Percentiles rank a stretch among this genome's conserved stretches.
Evolutionary conservation across 2,888 invertebrate species (phyloP).

Genomic region (Folsomia candida): DNA sequence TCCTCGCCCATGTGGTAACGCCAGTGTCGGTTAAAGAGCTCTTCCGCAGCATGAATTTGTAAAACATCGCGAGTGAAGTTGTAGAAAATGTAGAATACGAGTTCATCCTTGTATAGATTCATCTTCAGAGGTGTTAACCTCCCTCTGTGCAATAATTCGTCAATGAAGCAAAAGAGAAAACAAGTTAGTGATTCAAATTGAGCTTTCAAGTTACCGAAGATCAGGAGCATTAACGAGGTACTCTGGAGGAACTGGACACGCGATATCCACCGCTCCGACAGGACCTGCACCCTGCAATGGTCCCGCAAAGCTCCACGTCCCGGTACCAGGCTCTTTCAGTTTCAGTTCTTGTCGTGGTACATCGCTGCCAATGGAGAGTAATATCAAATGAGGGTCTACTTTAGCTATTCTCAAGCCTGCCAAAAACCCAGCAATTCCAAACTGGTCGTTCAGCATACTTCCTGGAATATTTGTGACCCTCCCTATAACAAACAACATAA

Average conservation of each 20-base stretch:
- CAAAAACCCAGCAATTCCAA: constrained; percentile 96
- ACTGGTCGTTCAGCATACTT: constrained; percentile 99
- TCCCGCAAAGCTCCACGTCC: constrained; percentile 97
- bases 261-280: constrained; percentile 97
- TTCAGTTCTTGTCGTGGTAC: constrained; percentile 96
- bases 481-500: too few relatives aligned
- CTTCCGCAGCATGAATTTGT: constrained; percentile 64
- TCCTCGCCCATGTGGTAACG: constrained; percentile 99
- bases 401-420: constrained; percentile 98
- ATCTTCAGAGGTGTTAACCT: constrained; percentile 92
- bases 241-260: constrained; percentile 96
- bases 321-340: constrained; percentile 95
- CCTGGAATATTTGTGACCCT: constrained; percentile 97
- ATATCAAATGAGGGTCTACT: constrained; percentile 93
- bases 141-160: constrained; percentile 62
- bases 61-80: constrained; percentile 97
- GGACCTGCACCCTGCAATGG: constrained; percentile 94
- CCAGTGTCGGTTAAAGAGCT: constrained; percentile 90
- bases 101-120: constrained; percentile 96
- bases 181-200: constrained; percentile 48
- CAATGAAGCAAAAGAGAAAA: constrained; percentile 72
- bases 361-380: constrained; percentile 95
- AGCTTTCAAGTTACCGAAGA: too few relatives aligned
- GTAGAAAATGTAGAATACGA: constrained; percentile 98
- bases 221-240: constrained; percentile 88